Base-by-base conservation (phyloP, 2,797 vertebrate genomes). In the Nothura maculosa region DNA sequence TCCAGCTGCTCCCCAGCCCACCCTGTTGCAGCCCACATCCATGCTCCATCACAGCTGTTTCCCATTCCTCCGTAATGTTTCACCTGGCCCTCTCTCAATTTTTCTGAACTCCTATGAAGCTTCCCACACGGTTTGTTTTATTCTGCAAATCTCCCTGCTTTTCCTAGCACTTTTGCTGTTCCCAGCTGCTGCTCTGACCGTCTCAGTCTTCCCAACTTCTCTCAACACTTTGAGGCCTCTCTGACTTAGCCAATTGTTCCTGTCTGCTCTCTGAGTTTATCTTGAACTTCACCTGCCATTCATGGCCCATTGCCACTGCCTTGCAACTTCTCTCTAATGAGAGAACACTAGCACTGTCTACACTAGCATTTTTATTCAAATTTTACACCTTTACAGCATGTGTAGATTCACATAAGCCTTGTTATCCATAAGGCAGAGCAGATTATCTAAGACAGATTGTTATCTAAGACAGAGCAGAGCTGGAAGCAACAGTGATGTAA, bases 11-110 rank as follows among this genome's bases (percentile, higher is more conserved):
- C 72, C 36, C 36, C 85, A 95, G 94, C 92, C 95, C 90, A 94
- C 94, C 90, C 94, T 85, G 84, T 42, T 93, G 87, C 67, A 90
- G 84, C 55, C 79, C 85, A 67, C 74, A 36, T 96, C 90, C 93
- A 42, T 95, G 63, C 87, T 92, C 74, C 77, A 74, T 93, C 90
- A 91, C 94, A 96, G 93, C 92, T 96, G 94, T 96, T 95, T 93
- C 87, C 92, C 90, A 96, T 96, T 96, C 87, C 81, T 90, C 93
- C 17, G 13, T 91, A 95, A 95, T 93, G 89, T 93, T 96, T 82
- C 81, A 94, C 90, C 92, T 96, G 93, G 93, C 94, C 92, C 89
- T 77, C 85, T 95, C 81, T 96, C 94, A 96, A 93, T 61, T 94
- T 96, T 95, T 89, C 80, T 94, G 87, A 92, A 93, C 92, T 95